A percentile compares a stretch with the other conserved stretches of the same genome.
These are phyloP conservation scores for Zaprionus kolodkinae DNA, from an alignment of 1,140 invertebrate species.

Conservation along the genomic window DNA sequence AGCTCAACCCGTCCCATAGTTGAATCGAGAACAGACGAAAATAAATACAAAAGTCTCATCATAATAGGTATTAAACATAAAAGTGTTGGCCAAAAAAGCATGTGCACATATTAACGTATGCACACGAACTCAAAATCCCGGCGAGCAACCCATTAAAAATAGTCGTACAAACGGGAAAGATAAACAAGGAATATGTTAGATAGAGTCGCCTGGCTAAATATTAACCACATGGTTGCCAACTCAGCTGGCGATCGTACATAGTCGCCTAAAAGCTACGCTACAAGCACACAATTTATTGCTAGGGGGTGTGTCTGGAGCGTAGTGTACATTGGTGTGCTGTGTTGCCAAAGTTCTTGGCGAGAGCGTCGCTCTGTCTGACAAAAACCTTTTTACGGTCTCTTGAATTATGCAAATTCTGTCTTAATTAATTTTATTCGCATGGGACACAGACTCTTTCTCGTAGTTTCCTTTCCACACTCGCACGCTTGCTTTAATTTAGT, in stretches of 20 bases:
- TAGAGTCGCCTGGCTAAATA: slow-evolving; percentile 9
- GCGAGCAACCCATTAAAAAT: slow-evolving; percentile 51
- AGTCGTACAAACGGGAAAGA: slow-evolving; percentile 14
- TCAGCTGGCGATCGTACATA: neutral
- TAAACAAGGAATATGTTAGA: slow-evolving; percentile 35
- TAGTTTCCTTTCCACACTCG: slow-evolving; percentile 60
- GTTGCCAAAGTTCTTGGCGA: slow-evolving; percentile 18
- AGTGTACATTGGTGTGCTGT: slow-evolving; percentile 1
- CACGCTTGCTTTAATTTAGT: slow-evolving; percentile 69
- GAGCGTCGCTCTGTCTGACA: slow-evolving; percentile 78
- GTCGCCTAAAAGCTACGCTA: slow-evolving; percentile 27
- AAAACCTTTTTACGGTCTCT: slow-evolving; percentile 57
- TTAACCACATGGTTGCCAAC: slow-evolving; percentile 7
- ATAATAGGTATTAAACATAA: slow-evolving; percentile 50
- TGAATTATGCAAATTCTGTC: slow-evolving; percentile 79
- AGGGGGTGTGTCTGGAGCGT: slow-evolving; percentile 6
- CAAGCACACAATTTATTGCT: neutral
- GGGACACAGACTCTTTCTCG: slow-evolving; percentile 58
- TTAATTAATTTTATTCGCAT: slow-evolving; percentile 75
- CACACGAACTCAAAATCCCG: slow-evolving; percentile 58
- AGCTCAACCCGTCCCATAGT: slow-evolving; percentile 54
- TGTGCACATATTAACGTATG: slow-evolving; percentile 44
- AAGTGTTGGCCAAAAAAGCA: slow-evolving; percentile 51
- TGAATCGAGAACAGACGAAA: slow-evolving; percentile 56
- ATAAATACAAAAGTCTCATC: slow-evolving; percentile 48